Evolutionary conservation across 2,888 invertebrate genomes (phyloP).

Genomic region (Arge pagana): DNA sequence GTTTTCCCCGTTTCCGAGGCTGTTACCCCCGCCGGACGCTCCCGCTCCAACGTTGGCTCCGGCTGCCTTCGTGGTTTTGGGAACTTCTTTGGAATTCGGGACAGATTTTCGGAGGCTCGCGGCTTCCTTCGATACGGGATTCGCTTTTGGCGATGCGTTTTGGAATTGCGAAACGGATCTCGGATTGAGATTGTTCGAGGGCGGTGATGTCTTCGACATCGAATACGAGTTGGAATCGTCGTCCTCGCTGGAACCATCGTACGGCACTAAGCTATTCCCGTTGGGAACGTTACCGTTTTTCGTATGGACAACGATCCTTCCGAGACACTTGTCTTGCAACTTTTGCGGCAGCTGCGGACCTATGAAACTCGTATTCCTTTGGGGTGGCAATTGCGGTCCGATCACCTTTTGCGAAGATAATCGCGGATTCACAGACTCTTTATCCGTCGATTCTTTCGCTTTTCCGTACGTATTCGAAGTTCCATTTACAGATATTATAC

Average conservation of each 20-base stretch:
- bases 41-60: background rate
- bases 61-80: background rate
- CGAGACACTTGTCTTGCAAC: constrained; percentile 43
- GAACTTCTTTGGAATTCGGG: background rate
- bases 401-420: constrained; percentile 33
- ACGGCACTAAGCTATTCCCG: constrained; percentile 52
- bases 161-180: no score
- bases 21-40: background rate
- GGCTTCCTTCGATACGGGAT: background rate
- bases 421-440: constrained; percentile 25
- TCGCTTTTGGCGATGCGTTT: background rate
- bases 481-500: constrained; percentile 31
- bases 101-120: background rate
- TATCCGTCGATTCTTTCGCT: constrained; percentile 22
- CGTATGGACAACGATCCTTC: constrained; percentile 42
- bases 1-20: no score
- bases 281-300: constrained; percentile 48
- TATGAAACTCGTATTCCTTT: constrained; percentile 39
- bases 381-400: constrained; percentile 36
- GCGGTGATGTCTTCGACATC: constrained; percentile 2
- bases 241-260: constrained; percentile 40
- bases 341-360: constrained; percentile 49
- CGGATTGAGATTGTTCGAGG: constrained; percentile 1
- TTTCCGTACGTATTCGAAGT: constrained; percentile 27
- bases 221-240: constrained; percentile 5